Evolutionary conservation across 2,888 invertebrate genomes (phyloP).

Genomic region (Gymnosoma rotundatum): DNA sequence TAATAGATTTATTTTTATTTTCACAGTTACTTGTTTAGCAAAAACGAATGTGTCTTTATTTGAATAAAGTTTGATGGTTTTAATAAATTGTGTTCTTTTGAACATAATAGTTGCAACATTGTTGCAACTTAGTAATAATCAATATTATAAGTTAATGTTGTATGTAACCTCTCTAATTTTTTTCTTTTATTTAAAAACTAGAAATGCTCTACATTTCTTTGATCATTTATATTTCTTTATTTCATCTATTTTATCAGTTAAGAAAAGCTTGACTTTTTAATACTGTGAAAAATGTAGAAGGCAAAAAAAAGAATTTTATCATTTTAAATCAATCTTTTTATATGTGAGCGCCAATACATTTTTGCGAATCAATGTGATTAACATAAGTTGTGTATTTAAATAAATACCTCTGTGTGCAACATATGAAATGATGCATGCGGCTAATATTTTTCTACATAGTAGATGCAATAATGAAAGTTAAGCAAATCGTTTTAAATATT

Average conservation of each 20-base stretch:
- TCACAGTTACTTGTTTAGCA: too few species aligned
- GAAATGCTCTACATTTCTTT: conserved; percentile 50
- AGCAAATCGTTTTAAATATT: conserved; percentile 60
- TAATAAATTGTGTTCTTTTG: too few species aligned
- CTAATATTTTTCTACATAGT: conserved; percentile 4
- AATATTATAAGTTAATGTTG: neutral
- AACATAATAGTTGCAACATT: too few species aligned
- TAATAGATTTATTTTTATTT: too few species aligned
- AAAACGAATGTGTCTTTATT: too few species aligned
- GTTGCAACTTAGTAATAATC: neutral
- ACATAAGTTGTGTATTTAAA: conserved; percentile 68
- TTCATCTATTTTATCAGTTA: conserved; percentile 31
- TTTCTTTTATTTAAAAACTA: conserved; percentile 7
- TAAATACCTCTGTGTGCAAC: conserved; percentile 48
- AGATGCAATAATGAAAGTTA: conserved; percentile 57
- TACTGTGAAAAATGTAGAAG: conserved; percentile 3
- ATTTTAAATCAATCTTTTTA: conserved; percentile 69
- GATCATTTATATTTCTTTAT: conserved; percentile 9
- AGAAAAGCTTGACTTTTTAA: conserved; percentile 50
- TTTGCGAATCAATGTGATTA: conserved; percentile 54
- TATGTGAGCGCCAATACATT: conserved; percentile 8
- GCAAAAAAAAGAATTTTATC: conserved; percentile 60
- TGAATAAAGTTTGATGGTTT: too few species aligned
- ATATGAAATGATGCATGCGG: conserved; percentile 37
- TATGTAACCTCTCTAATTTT: neutral